Conservation (phyloP, 2,888 invertebrate species). For the Cataglyphis altisquamis region DNA sequence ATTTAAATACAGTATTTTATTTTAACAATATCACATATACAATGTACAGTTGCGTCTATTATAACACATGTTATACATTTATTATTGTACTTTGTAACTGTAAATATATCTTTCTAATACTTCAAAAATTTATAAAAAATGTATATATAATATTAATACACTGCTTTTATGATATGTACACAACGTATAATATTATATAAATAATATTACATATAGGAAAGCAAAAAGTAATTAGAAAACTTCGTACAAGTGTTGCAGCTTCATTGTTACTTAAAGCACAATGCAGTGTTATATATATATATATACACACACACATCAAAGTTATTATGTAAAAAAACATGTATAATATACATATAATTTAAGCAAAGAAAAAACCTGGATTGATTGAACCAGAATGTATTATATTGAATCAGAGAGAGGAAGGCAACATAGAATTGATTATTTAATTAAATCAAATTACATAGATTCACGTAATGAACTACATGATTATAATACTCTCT, state of each 20-base stretch:
- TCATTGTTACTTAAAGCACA: neutral
- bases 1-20: slow-evolving; percentile 36
- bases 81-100: slow-evolving; percentile 36
- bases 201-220: neutral
- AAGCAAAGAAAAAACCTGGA: neutral
- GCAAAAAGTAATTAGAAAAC: neutral
- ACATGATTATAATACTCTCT: neutral
- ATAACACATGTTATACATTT: slow-evolving; percentile 4
- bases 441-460: slow-evolving; percentile 4
- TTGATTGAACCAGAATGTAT: slow-evolving; percentile 7
- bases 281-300: slow-evolving; percentile 26
- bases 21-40: neutral
- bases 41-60: slow-evolving; percentile 11
- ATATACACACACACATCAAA: neutral
- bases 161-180: neutral
- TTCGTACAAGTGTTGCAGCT: slow-evolving; percentile 4
- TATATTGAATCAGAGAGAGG: neutral
- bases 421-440: slow-evolving; percentile 3
- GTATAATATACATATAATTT: slow-evolving; percentile 4
- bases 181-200: neutral
- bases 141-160: neutral
- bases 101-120: slow-evolving; percentile 8
- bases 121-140: neutral
- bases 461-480: neutral
- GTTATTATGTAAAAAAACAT: slow-evolving; percentile 8